These are phyloP conservation scores for Euphonia xanthogaster DNA, from an alignment of 2,797 vertebrate genomes.

Conservation along the genomic window DNA sequence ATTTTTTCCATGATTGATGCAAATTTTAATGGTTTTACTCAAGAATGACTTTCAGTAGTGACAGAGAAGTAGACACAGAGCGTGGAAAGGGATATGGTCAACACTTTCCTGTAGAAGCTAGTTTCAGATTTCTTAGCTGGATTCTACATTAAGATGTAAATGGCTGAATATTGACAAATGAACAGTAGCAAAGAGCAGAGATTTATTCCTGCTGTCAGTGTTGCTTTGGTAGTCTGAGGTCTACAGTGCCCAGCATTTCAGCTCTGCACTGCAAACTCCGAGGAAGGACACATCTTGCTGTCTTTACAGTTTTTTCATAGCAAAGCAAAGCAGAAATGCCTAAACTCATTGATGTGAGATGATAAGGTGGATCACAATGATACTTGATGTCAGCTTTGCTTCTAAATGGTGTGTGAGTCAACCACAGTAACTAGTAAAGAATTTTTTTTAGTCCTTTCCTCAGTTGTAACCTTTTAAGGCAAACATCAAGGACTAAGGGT, in stretches of 20 bases:
- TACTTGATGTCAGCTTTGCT: background rate
- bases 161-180: background rate
- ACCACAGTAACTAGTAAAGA: background rate
- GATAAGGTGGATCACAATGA: background rate
- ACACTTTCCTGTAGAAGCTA: background rate
- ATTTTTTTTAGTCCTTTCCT: background rate
- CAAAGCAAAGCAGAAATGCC: conserved; percentile 11
- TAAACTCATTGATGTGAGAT: background rate
- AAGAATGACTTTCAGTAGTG: background rate
- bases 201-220: background rate
- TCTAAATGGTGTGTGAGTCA: background rate
- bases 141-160: background rate
- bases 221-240: background rate
- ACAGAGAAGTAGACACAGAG: background rate
- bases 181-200: background rate
- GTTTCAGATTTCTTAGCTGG: background rate
- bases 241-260: background rate
- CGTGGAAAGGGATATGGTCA: background rate
- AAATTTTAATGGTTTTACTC: background rate
- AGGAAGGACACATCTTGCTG: background rate
- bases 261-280: background rate
- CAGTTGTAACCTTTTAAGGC: background rate
- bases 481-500: background rate
- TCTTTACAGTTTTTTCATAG: background rate
- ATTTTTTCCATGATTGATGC: background rate